Evolutionary conservation across 2,797 vertebrate species (phyloP), one percentile per base, ranked within the genome.

Genomic region (Myotis pilosus): DNA sequence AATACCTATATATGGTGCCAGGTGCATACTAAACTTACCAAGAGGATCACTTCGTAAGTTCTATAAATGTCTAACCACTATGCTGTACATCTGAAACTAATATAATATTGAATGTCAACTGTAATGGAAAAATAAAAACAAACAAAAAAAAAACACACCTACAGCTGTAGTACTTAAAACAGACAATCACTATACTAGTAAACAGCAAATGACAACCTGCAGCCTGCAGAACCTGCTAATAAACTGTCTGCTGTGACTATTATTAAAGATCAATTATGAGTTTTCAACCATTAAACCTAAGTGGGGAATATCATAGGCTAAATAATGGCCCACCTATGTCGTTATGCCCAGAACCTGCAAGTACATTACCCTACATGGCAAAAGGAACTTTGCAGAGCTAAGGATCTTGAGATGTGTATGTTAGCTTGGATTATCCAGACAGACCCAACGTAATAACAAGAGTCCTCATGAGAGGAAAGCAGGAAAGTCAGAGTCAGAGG

Each of bases 201-300:
- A 60, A 98, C 91, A 88, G 95, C 95, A 96, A 98, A 96, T 97
- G 94, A 97, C 96, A 97, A 92, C 93, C 89, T 92, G 87, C 95
- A 96, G 95, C 82, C 91, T 96, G 38, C 41, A 72, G 97, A 97
- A 97, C 96, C 96, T 97, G 95, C 93, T 98, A 97, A 97, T 97
- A 96, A 97, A 97, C 62, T 96, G 91, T 97, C 94, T 97, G 83
- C 96, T 97, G 92, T 93, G 64, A 94, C 92, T 97, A 88, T 95
- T 97, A 97, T 95, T 97, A 97, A 97, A 98, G 96, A 95, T 94
- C 96, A 98, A 98, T 94, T 97, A 60, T 97, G 86, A 98, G 98
- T 97, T 97, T 95, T 91, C 96, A 97, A 75, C 96, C 94, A 96
- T 97, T 97, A 97, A 97, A 94, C 23, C 7, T 92, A 97, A 97